Evolutionary conservation across 1,140 invertebrate genomes (phyloP), one percentile per base, ranked within the genome.

Genomic region (Aethina tumida): DNA sequence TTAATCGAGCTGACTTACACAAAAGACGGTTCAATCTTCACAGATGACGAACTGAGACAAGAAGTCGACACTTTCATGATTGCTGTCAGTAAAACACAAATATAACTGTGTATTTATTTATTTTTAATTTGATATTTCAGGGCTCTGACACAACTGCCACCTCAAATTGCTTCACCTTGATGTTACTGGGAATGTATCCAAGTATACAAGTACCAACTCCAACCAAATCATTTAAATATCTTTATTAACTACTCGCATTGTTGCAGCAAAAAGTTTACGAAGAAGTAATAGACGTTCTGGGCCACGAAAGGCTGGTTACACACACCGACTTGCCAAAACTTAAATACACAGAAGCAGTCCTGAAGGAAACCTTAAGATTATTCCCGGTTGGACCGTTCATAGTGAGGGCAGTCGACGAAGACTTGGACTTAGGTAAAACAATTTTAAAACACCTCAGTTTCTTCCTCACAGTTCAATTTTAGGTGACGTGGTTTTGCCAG

Each of bases 361-460:
- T 83, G 12, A 74, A 76, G 42, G 80, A 83, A 63, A 69, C 73
- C 0, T 48, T 81, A 18, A 51, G 76, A 31, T 32, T 79, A n/a
- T 79, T 68, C 47, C 77, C 79, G 2, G 64, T 75, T 2, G 71
- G 70, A 2, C 75, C 79, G 3, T 45, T 72, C 3, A 58, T 80
- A 16, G 64, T 66, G 7, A 47, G 69, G 30, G 36, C 43, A 19
- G 31, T 72, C 0, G 60, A 56, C 3, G 60, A 69, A 43, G 70
- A 66, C 26, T 36, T 53, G 12, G 20, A 49, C 31, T 10, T 53
- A 13, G 49, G 49, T 47, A 35, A 29, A 2, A 18, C 15, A n/a
- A 15, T 32, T 9, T 15, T 35, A 35, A 5, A 13, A 7, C 6
- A 29, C 6, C 7, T 29, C 5, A 13, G 9, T 29, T 12, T 6